A percentile compares a stretch with the other conserved stretches of the same genome.
Evolutionary conservation across 92 coral and sea anemone genomes (phyloP).

Genomic region (Porites lobata): DNA sequence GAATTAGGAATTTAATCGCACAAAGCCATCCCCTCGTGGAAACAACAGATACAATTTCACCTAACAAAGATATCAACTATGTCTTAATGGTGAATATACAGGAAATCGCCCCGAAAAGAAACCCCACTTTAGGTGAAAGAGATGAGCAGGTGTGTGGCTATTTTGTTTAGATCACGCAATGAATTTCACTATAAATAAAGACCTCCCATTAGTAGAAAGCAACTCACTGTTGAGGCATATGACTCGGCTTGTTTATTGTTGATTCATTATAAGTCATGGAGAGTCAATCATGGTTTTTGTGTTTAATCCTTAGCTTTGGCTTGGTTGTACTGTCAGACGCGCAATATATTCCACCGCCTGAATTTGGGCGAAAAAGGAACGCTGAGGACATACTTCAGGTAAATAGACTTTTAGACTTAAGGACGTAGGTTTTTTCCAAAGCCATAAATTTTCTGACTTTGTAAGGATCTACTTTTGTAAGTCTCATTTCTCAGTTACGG

Average conservation of each 20-base stretch:
- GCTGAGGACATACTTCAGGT: no score
- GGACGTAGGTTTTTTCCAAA: no score
- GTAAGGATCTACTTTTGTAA: no score
- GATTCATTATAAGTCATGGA: neutral
- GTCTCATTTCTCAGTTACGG: no score
- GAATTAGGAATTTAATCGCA: neutral
- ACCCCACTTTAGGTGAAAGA: neutral
- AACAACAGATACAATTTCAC: constrained; percentile 17
- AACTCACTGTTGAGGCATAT: no score
- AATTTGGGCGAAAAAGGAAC: no score
- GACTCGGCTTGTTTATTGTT: neutral
- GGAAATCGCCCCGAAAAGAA: neutral
- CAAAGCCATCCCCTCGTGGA: neutral
- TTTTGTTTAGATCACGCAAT: neutral
- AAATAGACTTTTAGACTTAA: no score
- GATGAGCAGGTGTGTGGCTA: constrained; percentile 4
- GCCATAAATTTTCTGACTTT: no score
- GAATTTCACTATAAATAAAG: neutral
- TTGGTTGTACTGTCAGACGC: no score
- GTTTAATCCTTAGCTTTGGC: neutral
- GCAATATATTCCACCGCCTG: no score
- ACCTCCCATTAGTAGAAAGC: neutral
- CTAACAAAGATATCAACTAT: neutral
- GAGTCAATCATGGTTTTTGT: neutral
- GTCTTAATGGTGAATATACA: neutral